Percentiles rank a stretch among this genome's conserved stretches.
phyloP scores from a whole-genome alignment of 1,140 invertebrate species.

The Branchinecta lindahli region DNA sequence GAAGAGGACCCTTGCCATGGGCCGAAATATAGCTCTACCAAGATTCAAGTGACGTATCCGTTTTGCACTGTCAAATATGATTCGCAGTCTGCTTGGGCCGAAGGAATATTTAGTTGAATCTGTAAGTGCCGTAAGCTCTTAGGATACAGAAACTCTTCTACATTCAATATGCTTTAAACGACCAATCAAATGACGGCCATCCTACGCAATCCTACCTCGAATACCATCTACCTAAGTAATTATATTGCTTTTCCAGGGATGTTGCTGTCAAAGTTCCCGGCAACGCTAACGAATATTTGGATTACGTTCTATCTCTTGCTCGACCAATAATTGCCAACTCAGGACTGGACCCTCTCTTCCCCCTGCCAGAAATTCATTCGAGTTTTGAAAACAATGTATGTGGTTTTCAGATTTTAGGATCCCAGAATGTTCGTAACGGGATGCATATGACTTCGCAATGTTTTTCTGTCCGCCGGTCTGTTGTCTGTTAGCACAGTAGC shows the following conservation, averaged over 20 bases:
- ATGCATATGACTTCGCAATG: too few relatives aligned
- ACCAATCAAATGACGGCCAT: neutral
- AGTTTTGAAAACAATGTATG: neutral
- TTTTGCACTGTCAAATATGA: neutral
- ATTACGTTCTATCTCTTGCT: neutral
- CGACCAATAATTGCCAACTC: constrained; percentile 1
- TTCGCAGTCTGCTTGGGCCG: neutral
- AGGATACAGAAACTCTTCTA: neutral
- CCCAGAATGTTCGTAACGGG: too few relatives aligned
- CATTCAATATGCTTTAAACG: neutral
- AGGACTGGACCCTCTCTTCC: neutral
- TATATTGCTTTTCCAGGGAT: neutral
- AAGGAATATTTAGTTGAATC: neutral
- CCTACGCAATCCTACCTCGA: neutral
- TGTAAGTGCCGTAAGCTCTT: neutral
- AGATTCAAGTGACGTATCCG: neutral
- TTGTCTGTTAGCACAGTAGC: too few relatives aligned
- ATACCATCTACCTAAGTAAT: neutral
- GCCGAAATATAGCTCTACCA: too few relatives aligned
- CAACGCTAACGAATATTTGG: neutral
- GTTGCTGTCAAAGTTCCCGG: neutral
- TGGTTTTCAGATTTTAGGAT: too few relatives aligned
- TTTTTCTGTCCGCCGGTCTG: too few relatives aligned
- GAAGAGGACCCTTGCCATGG: too few relatives aligned
- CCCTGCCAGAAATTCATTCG: neutral